These are phyloP conservation scores for Malurus cyaneus DNA, from an alignment of 2,113 vertebrate genomes.

Conservation along the genomic window DNA sequence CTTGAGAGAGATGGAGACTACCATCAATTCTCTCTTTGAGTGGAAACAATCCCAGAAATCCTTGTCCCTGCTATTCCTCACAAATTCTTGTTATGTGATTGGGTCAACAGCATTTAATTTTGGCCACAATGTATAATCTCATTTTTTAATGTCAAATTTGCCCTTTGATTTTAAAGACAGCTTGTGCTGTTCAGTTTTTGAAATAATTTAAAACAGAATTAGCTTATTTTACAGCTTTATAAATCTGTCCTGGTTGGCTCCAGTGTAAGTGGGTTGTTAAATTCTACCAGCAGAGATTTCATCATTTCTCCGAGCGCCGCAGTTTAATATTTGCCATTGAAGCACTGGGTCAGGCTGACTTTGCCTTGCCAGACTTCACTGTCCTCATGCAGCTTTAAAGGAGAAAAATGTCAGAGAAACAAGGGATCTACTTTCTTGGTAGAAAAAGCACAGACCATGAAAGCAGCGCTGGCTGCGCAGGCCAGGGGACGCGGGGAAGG, in stretches of 20 bases:
- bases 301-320: neutral
- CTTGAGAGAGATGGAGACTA: neutral
- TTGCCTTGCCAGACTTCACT: neutral
- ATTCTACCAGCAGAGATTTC: conserved; percentile 11
- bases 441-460: neutral
- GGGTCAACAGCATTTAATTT: conserved; percentile 1
- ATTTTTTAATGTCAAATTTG: conserved; percentile 2
- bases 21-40: neutral
- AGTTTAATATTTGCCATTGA: neutral
- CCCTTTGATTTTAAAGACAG: conserved; percentile 23
- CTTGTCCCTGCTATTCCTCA: neutral
- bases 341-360: neutral
- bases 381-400: neutral
- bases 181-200: neutral
- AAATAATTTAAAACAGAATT: conserved; percentile 41
- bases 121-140: neutral
- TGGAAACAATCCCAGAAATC: neutral
- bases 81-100: neutral
- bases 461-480: neutral
- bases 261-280: conserved; percentile 16
- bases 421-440: neutral
- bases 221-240: conserved; percentile 26
- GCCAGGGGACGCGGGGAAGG: neutral
- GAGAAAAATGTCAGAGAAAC: neutral
- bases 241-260: conserved; percentile 20